Conservation (phyloP, 2,888 invertebrate genomes). For the Biston betularia region DNA sequence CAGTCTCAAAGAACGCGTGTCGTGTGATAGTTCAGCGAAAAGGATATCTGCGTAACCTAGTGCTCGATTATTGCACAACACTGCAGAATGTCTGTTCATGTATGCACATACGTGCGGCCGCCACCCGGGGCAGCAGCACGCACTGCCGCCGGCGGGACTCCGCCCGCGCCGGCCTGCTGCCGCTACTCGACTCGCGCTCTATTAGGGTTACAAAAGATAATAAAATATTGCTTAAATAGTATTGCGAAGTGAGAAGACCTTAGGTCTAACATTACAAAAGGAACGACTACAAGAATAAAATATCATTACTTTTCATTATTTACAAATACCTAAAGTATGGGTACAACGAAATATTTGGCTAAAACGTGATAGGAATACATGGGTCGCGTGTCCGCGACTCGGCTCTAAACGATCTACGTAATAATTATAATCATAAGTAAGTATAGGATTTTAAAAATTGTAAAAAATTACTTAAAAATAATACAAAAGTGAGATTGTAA, state of each 20-base stretch:
- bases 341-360: conserved; percentile 84
- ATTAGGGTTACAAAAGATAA: conserved; percentile 61
- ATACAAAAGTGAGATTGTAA: conserved; percentile 63
- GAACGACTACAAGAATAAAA: conserved; percentile 81
- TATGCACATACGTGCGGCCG: conserved; percentile 20
- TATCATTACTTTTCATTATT: conserved; percentile 66
- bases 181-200: conserved; percentile 13
- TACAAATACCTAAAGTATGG: conserved; percentile 78
- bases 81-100: conserved; percentile 68
- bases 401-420: conserved; percentile 61
- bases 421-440: conserved; percentile 47
- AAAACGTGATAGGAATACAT: conserved; percentile 81
- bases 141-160: background rate
- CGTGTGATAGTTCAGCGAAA: conserved; percentile 74
- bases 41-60: conserved; percentile 66
- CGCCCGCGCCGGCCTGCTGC: background rate
- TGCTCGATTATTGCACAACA: conserved; percentile 82
- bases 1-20: conserved; percentile 68
- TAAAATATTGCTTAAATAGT: conserved; percentile 83
- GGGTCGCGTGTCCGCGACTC: conserved; percentile 64
- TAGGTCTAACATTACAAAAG: conserved; percentile 78
- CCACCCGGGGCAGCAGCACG: background rate
- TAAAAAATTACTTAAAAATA: conserved; percentile 51
- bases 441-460: conserved; percentile 49
- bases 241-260: conserved; percentile 83